Evolutionary conservation across 2,113 vertebrate genomes (phyloP).

Genomic region (Galbula dea): DNA sequence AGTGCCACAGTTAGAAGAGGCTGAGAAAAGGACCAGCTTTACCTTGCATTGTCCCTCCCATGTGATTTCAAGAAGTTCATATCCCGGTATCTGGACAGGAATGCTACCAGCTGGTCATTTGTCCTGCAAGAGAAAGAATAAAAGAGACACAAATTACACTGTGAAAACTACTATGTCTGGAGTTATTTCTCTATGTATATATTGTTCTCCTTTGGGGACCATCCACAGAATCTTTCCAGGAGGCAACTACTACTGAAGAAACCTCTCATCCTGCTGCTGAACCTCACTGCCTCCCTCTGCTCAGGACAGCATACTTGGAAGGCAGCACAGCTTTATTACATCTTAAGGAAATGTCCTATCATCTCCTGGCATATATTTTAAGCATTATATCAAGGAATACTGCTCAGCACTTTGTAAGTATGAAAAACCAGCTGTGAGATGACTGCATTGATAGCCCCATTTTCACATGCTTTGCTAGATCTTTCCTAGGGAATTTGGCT

Average conservation of each 20-base stretch:
- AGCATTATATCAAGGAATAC: not conserved
- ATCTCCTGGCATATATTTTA: not conserved
- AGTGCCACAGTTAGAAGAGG: not conserved
- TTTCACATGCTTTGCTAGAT: not conserved
- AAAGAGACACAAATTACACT: not conserved
- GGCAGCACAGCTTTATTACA: not conserved
- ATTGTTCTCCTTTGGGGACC: not conserved
- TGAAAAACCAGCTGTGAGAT: not conserved
- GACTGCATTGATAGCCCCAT: not conserved
- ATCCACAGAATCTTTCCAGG: not conserved
- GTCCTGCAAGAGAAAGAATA: slow-evolving; percentile 77
- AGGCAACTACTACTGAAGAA: not conserved
- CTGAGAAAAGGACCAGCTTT: not conserved
- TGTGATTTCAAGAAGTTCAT: slow-evolving; percentile 99
- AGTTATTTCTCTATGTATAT: too few species aligned
- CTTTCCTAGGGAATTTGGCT: not conserved
- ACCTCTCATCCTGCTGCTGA: not conserved
- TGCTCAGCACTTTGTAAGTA: not conserved
- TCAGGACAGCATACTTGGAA: not conserved
- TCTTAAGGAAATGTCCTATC: not conserved
- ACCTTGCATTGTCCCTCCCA: slow-evolving; percentile 97
- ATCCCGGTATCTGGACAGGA: slow-evolving; percentile 92
- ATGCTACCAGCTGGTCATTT: slow-evolving; percentile 94
- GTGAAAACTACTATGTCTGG: not conserved
- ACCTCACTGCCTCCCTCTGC: not conserved